Evolutionary conservation across 2,113 vertebrate species (phyloP).

Genomic region (Ammospiza nelsoni): DNA sequence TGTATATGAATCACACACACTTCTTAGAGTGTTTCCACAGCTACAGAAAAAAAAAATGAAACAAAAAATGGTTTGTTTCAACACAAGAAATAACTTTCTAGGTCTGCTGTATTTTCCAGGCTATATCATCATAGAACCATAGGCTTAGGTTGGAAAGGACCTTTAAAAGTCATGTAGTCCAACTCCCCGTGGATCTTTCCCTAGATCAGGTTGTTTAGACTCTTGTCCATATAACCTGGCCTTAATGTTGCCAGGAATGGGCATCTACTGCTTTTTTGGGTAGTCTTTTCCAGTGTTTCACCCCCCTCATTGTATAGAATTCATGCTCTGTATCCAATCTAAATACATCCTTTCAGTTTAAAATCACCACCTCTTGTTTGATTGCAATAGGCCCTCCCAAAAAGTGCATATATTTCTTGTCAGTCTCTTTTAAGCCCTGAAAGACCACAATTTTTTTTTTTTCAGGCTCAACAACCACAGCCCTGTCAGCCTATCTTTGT

Average conservation of each 20-base stretch:
- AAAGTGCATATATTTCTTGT: not conserved
- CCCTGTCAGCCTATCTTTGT: fast-evolving
- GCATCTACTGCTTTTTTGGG: not conserved
- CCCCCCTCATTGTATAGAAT: not conserved
- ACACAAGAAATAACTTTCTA: not conserved
- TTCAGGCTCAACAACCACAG: not conserved
- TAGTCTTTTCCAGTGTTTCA: not conserved
- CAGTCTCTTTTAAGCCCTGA: not conserved
- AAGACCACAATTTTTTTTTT: not conserved
- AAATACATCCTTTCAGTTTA: not conserved
- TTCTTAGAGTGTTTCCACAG: not conserved
- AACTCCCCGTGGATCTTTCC: not conserved
- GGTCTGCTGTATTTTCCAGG: not conserved
- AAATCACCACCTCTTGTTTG: not conserved
- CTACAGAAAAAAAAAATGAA: not conserved
- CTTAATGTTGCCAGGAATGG: not conserved
- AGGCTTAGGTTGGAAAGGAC: not conserved
- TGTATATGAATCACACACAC: not conserved
- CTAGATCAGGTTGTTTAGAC: not conserved
- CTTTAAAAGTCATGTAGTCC: not conserved
- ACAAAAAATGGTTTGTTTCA: not conserved
- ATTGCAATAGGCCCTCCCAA: not conserved
- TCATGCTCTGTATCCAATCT: not conserved
- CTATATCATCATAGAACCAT: not conserved
- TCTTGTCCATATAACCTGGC: not conserved